Evolutionary conservation across 2,113 vertebrate genomes (phyloP), one percentile per base, ranked within the genome.

Genomic region (Tinamus guttatus): DNA sequence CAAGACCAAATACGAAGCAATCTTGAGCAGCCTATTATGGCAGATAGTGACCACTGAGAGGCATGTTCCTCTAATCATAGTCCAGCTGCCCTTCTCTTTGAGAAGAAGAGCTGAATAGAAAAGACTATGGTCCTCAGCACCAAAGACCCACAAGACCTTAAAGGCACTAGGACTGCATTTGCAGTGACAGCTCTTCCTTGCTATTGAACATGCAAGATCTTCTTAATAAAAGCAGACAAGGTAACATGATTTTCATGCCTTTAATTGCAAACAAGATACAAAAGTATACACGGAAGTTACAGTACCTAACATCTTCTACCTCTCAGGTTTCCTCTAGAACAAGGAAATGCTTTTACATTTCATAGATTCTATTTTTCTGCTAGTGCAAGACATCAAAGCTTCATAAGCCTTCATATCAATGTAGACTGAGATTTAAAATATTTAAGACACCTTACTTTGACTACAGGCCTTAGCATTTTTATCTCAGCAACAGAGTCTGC

Each of bases 101-200:
- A 81, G 32, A 64, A 27, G 8, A 34, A 27, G 8, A 34, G 5
- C 6, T 11, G 11, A 2, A 49, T 70, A 32, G 0, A 0, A 54
- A 92, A 84, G 38, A 41, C 45, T 68, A 9, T 0, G 1, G 2
- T 65, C 3, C 59, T 36, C 3, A 0, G 13, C 27, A 82, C 24
- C 30, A 32, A 36, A 71, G n/a, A 54, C 17, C 43, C 27, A 54
- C 5, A 22, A 13, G 41, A n/a, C 34, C 40, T 41, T 75, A 32
- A 30, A 17, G 36, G 41, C 28, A 28, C 9, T 68, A 40, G 13
- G 25, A 45, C 10, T 34, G 16, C 27, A 25, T 76, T 43, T 59
- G 41, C 3, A 32, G 75, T 9, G 63, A 24, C 32, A 76, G 30
- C 19, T 27, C 58, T 65, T 70, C 9, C 16, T 64, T 59, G 43